phyloP scores from a whole-genome alignment of 2,797 vertebrate genomes.

The Decapterus maruadsi region DNA sequence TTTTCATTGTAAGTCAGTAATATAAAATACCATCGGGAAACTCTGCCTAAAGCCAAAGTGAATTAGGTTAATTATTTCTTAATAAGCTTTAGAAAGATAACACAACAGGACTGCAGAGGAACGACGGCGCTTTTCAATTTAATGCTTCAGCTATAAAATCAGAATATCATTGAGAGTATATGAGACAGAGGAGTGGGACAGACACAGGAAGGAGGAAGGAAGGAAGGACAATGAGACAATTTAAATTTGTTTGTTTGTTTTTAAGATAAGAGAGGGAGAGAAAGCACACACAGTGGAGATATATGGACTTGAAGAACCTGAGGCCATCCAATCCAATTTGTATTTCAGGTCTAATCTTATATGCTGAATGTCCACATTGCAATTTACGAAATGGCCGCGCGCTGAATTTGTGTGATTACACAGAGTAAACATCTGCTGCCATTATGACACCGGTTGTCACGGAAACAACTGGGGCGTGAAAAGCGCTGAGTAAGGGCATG shows the following conservation, averaged over 20 bases:
- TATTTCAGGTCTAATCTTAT: slow-evolving; percentile 16
- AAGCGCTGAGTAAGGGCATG: slow-evolving; percentile 17
- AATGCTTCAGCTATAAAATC: slow-evolving; percentile 36
- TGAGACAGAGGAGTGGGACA: slow-evolving; percentile 12
- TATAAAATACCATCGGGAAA: slow-evolving; percentile 54
- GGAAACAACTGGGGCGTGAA: slow-evolving; percentile 12
- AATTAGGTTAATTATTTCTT: slow-evolving; percentile 79
- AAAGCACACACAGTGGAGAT: background rate
- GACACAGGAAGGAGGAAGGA: background rate
- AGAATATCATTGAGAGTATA: slow-evolving; percentile 4
- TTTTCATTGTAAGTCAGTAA: slow-evolving; percentile 55
- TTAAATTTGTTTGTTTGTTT: background rate
- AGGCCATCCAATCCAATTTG: slow-evolving; percentile 32
- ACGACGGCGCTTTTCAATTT: slow-evolving; percentile 52
- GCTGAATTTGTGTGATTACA: slow-evolving; percentile 21
- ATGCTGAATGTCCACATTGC: slow-evolving; percentile 20
- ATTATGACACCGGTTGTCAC: slow-evolving; percentile 24
- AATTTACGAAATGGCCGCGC: slow-evolving; percentile 35
- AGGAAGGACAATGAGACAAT: background rate
- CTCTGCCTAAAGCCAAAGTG: slow-evolving; percentile 61
- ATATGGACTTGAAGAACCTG: background rate
- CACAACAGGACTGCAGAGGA: slow-evolving; percentile 42
- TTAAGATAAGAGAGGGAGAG: slow-evolving; percentile 9
- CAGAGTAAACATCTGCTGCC: slow-evolving; percentile 33
- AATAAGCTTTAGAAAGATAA: slow-evolving; percentile 72